Conservation (phyloP, 2,888 invertebrate genomes). For the Epicampocera succincta region DNA sequence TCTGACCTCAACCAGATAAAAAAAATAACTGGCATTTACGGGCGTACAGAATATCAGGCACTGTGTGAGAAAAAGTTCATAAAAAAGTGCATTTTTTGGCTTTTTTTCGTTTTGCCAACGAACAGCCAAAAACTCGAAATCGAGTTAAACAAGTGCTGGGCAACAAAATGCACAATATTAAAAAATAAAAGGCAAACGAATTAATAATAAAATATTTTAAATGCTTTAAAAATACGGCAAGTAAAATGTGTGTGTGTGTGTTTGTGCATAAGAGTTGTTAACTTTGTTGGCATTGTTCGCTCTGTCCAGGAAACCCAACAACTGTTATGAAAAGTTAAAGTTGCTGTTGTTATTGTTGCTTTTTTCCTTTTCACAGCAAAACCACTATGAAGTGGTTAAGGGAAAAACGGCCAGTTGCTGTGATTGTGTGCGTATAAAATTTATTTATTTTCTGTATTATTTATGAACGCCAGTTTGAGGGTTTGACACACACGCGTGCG, state of each 20-base stretch:
- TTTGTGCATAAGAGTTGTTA: not conserved
- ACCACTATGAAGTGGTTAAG: constrained; percentile 46
- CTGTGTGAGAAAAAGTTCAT: not conserved
- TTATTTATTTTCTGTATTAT: constrained; percentile 24
- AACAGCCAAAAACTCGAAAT: not conserved
- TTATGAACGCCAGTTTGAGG: not conserved
- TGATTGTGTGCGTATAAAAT: constrained; percentile 11
- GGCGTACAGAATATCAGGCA: not conserved
- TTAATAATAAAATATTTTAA: constrained; percentile 54
- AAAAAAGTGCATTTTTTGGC: not conserved
- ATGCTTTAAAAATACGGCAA: constrained; percentile 24
- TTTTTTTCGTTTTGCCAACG: not conserved
- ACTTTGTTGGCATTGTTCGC: constrained; percentile 4
- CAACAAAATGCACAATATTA: not conserved
- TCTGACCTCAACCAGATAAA: constrained; percentile 9
- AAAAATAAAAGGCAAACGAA: not conserved
- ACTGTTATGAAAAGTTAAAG: constrained; percentile 15
- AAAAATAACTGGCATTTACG: constrained; percentile 6
- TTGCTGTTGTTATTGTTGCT: constrained; percentile 8
- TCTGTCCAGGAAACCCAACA: constrained; percentile 4
- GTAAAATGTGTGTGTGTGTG: constrained; percentile 1
- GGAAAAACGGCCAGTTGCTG: constrained; percentile 10
- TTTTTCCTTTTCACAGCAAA: constrained; percentile 5
- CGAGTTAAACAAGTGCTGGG: not conserved
- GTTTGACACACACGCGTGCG: not conserved